Conservation (phyloP, 2,888 invertebrate species). For the Bimastos eiseni region DNA sequence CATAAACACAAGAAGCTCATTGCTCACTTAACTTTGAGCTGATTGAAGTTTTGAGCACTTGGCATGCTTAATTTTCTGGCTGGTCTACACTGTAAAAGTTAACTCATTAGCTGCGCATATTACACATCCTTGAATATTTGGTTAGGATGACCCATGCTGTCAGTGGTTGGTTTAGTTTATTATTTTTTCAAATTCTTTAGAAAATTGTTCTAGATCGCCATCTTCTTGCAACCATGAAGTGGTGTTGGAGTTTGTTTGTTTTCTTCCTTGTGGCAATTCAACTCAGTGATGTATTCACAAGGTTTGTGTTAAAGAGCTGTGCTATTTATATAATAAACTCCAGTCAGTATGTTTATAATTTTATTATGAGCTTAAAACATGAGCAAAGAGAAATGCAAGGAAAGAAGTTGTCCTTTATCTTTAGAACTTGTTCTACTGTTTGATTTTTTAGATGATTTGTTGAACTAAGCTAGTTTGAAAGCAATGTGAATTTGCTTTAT, state of each 20-base stretch:
- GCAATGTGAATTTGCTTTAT: not conserved
- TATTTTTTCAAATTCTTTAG: not conserved
- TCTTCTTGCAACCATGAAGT: not conserved
- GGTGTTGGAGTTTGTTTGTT: not conserved
- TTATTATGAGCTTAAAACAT: not conserved
- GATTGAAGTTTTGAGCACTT: too few relatives aligned
- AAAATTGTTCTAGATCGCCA: not conserved
- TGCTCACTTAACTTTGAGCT: not conserved
- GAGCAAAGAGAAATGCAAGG: not conserved
- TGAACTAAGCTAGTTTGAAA: not conserved
- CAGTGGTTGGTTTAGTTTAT: not conserved
- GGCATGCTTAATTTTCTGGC: not conserved
- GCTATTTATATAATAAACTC: not conserved
- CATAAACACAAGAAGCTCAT: not conserved
- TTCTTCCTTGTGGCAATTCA: not conserved
- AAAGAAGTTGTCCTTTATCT: not conserved
- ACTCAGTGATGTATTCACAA: not conserved
- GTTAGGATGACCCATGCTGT: not conserved
- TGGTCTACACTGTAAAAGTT: not conserved
- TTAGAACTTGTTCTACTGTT: not conserved
- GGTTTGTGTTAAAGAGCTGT: slow-evolving; percentile 13
- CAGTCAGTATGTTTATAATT: not conserved
- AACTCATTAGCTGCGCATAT: not conserved
- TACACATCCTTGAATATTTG: not conserved
- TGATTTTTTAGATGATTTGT: not conserved